Evolutionary conservation across 2,113 vertebrate genomes (phyloP).

Genomic region (Bubo blakistoni): DNA sequence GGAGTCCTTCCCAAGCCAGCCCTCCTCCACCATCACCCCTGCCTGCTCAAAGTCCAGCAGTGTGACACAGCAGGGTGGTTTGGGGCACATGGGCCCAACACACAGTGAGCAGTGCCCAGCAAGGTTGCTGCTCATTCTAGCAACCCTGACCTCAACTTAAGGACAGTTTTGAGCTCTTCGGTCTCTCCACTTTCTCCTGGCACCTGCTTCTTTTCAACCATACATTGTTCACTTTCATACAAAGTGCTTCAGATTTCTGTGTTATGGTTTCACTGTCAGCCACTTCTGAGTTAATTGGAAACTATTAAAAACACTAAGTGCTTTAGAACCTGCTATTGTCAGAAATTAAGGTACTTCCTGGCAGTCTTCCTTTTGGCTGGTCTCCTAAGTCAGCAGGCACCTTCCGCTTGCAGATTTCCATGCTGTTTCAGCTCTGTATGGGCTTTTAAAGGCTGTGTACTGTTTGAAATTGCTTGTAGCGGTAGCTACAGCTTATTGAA

Average conservation of each 20-base stretch:
- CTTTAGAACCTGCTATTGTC: background rate
- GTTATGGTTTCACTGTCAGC: background rate
- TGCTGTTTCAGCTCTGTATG: background rate
- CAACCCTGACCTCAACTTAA: background rate
- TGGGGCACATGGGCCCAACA: background rate
- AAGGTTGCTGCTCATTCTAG: background rate
- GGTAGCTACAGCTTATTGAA: background rate
- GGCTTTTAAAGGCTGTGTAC: background rate
- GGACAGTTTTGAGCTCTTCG: background rate
- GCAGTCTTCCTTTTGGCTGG: background rate
- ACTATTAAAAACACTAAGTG: background rate
- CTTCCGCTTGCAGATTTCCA: background rate
- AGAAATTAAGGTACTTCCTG: background rate
- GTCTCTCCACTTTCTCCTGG: background rate
- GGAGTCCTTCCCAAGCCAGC: background rate
- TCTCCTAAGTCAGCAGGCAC: background rate
- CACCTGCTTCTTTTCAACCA: background rate
- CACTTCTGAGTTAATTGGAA: background rate
- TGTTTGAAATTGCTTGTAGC: background rate
- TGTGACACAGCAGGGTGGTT: background rate
- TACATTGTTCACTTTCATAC: background rate
- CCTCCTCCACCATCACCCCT: background rate
- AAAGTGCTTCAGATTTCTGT: background rate
- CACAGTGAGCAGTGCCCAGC: rapidly evolving
- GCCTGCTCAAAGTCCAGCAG: rapidly evolving